Evolutionary conservation across 1,140 invertebrate species (phyloP), one percentile per base, ranked within the genome.

Genomic region (Drosophila bocki): DNA sequence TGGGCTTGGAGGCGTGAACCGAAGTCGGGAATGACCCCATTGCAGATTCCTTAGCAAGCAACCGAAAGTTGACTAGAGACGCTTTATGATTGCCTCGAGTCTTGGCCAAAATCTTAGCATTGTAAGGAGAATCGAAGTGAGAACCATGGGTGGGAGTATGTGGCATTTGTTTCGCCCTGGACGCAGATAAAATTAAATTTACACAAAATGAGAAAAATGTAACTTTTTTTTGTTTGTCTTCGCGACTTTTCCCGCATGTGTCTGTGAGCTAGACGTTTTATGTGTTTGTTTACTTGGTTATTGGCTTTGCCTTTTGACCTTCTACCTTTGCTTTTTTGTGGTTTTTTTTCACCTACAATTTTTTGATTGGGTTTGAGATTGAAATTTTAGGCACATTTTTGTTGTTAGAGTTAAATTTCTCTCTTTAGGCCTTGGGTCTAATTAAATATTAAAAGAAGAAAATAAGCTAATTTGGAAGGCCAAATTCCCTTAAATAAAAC

Each of bases 151-250:
- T 42, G 22, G 2, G 22, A 32, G 35, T 33, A 57, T 60, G 61
- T 64, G 65, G 61, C 78, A 80, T 71, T 81, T 85, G 82, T 72
- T 62, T 79, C 42, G 59, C 82, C 83, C 82, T 61, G 64, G 79
- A 82, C 82, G 60, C 47, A 76, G 82, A 86, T 86, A 86, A 86
- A 86, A 86, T 86, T 82, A 82, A 79, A 86, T 82, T 79, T 74
- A 72, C 78, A 70, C 78, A 78, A 75, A 71, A 68, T 68, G 60
- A 13, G 68, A 39, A 75, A 76, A 68, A 42, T 39, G 68, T 53
- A 32, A 41, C 53, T 68, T 72, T 84, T 80, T 78, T 45, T 65
- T 72, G 56, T 74, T 65, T 68, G 53, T 41, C 47, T 58, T 74
- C n/a, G 63, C 44, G 56, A 56, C 59, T 67, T 65, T 63, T 70